Evolutionary conservation across 2,888 invertebrate genomes (phyloP), one percentile per base, ranked within the genome.

Genomic region (Morpho helenor): DNA sequence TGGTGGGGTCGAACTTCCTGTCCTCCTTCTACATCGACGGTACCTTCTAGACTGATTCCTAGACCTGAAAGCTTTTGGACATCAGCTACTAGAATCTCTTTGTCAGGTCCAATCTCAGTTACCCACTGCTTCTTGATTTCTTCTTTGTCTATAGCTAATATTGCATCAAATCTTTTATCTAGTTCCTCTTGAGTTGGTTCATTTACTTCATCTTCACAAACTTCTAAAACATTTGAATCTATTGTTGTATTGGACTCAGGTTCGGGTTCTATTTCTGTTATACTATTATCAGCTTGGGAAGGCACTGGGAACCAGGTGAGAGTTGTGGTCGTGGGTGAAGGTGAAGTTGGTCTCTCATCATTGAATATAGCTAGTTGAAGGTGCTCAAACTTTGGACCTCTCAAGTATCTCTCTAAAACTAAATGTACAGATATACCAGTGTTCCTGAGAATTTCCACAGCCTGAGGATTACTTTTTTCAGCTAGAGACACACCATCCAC

Each of bases 1-100:
- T 99, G 99, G 89, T 99, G 99, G n/a, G 99, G 99, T 69, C 98
- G 93, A 46, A 98, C 94, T 91, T 99, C 99, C 69, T 96, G 94
- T 3, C 99, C 99, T 70, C 97, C 96, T 87, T 99, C 99, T 31
- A 99, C 98, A 78, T 99, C 99, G 9, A 99, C 99, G 0, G 99
- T 99, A 42, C 99, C 99, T 88, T 99, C 99, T 65, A 99, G 92
- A 81, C 98, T 99, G 73, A 99, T 98, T 6, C 99, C 99, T 65
- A 99, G 93, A 54, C 98, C 99, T 74, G 95, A 95, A 73, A 98
- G 94, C 91, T 98, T 98, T 73, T 95, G 95, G 68, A 99, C 92
- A 89, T 98, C 98, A 60, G 98, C 97, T 67, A 98, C 95, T 79
- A 98, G 93, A 77, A 98, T 96, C 81, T 97, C 95, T 72, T 95